These are phyloP conservation scores for Caenorhabditis sp. DNA, from an alignment of 2,888 invertebrate species.

Conservation along the genomic window DNA sequence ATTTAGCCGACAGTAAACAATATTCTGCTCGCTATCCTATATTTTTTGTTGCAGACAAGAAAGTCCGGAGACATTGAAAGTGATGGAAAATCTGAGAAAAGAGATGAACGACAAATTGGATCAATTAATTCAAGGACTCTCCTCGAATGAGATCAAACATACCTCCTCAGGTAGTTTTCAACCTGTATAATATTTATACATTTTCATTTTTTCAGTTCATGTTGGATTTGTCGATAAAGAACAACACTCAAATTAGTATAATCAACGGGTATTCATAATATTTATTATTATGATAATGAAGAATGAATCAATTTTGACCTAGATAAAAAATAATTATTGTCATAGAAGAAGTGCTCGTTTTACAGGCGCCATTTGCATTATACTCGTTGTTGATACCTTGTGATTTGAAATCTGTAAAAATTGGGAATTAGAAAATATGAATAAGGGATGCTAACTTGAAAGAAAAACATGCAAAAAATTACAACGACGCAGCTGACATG, in stretches of 20 bases:
- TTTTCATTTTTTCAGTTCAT: constrained; percentile 1
- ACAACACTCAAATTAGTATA: neutral
- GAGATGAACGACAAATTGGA: constrained; percentile 40
- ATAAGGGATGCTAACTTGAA: neutral
- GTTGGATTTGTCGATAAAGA: constrained; percentile 4
- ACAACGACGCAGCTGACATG: neutral
- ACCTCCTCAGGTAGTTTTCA: neutral
- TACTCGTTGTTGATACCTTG: neutral
- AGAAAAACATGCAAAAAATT: neutral
- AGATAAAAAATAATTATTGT: neutral
- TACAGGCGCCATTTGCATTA: neutral
- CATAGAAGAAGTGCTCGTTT: neutral
- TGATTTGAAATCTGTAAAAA: neutral
- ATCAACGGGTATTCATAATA: neutral
- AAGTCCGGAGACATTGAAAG: constrained; percentile 12
- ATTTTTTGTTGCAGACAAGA: constrained; percentile 11
- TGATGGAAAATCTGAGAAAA: constrained; percentile 26
- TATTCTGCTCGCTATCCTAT: too few relatives aligned
- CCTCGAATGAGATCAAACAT: neutral
- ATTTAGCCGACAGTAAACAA: too few relatives aligned
- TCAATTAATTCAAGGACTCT: constrained; percentile 18
- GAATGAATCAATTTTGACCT: neutral
- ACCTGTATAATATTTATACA: neutral
- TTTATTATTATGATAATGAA: neutral
- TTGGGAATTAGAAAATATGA: neutral